These are phyloP conservation scores for Elaphurus davidianus DNA, from an alignment of 2,113 vertebrate species.

Conservation along the genomic window DNA sequence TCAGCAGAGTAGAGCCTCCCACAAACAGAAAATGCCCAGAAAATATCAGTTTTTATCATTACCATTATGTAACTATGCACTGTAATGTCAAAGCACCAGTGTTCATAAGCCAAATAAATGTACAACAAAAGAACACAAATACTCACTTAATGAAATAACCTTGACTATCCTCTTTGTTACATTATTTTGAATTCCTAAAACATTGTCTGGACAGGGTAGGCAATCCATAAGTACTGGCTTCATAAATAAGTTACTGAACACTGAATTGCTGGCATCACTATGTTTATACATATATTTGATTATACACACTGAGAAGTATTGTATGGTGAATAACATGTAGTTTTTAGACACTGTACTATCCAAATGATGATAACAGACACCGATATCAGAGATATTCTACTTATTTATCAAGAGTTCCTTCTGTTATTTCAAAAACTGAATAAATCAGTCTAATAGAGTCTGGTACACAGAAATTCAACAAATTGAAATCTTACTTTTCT, in stretches of 20 bases:
- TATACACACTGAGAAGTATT: background rate
- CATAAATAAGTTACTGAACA: background rate
- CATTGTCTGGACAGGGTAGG: background rate
- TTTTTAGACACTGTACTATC: background rate
- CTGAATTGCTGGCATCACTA: background rate
- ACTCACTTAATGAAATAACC: background rate
- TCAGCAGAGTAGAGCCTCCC: background rate
- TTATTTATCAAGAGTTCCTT: background rate
- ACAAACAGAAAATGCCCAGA: background rate
- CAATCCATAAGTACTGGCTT: background rate
- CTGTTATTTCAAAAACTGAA: background rate
- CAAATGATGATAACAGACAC: background rate
- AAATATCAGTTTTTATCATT: background rate
- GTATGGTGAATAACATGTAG: background rate
- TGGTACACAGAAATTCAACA: background rate
- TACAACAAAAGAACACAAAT: background rate
- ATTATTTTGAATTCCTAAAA: background rate
- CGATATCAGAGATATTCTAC: background rate
- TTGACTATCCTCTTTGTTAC: background rate
- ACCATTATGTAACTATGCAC: background rate
- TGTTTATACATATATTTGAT: background rate
- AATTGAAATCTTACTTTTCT: background rate
- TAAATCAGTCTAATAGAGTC: background rate
- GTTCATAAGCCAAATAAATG: background rate
- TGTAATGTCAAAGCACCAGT: background rate